Base-by-base conservation (phyloP, 2,113 vertebrate species). In the Hydropotes inermis region DNA sequence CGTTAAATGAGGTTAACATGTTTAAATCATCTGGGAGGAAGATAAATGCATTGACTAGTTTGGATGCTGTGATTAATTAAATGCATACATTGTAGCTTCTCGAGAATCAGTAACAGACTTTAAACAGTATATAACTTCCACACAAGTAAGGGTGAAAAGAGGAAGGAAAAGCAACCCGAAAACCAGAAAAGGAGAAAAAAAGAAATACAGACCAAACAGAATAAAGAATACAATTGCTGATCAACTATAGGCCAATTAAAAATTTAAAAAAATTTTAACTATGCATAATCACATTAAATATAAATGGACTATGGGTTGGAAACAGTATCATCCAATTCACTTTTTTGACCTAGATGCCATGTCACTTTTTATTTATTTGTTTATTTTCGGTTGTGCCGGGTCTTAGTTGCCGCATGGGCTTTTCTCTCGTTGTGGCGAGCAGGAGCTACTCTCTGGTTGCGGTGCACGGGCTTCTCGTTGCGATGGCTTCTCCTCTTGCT, bases 1-100 rank as follows among this genome's bases (percentile, higher is more conserved):
- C 0, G 10, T 55, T 36, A 78, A 86, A 27, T 21, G 27, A 43
- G 17, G 14, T 79, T 58, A 67, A 79, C 36, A 17, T 50, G 7
- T 81, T 89, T 81, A 94, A 82, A 82, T 60, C 33, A 4, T 54
- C 36, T 82, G 58, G 82, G 15, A 93, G 70, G 39, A n/a, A 43
- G 36, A 82, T 57, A 83, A 52, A 84, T 60, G 45, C 10, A 78
- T 61, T 47, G 52, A 39, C 47, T 79, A 64, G 52, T 86, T 21
- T 74, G 64, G 27, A 85, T 14, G 3, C 85, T 91, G 45, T 79
- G 10, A 85, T 85, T 85, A 33, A 39, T 70, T 70, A 70, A 76
- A 91, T 84, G 28, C 10, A n/a, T 25, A 90, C 27, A 95, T 25
- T 74, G 55, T 11, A 78, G 19, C 45, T 78, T 85, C 60, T 84